Base-by-base conservation (phyloP, 2,113 vertebrate species). In the Fulmarus glacialis region DNA sequence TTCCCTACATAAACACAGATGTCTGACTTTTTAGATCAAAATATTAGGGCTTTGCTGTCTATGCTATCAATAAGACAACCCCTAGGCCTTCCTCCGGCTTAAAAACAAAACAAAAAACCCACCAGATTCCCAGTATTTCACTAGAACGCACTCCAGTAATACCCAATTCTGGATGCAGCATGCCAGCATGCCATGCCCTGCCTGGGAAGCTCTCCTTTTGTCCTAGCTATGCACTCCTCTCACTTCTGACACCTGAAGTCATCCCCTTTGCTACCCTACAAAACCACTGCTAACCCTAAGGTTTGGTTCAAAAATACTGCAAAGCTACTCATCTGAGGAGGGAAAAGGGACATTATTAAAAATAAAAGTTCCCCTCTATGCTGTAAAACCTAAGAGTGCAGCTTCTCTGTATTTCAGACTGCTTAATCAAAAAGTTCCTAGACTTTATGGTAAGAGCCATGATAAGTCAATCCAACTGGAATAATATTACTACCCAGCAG, bases 141-240 rank as follows among this genome's bases (percentile, higher is more conserved):
- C 27, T 86, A 38, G 13, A 82, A 75, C 0, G 0, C 6, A 6
- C 11, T 32, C 27, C 48, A 68, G 15, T 38, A 82, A 60, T 2
- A 38, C 0, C 34, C 0, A 0, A 15, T 22, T 47, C 23, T 11
- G n/a, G 10, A 43, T 14, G 59, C 23, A 26, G 19, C 1, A 3
- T 34, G 38, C 22, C 53, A 53, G 62, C 79, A 63, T 2, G 7
- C 10, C 26, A 18, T 26, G 29, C 18, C 60, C 62, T 53, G 21
- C 14, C 52, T 14, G 13, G 15, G 53, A 56, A 73, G 43, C 12
- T 80, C 43, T 50, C 23, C 29, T 58, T 29, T 32, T 15, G 36
- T 68, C 67, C 29, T 4, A 13, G 42, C 72, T 27, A 40, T 4
- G 21, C 13, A 29, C 38, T 47, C 53, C 24, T 24, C 48, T 36